These are phyloP conservation scores for Leucophora obtusa DNA, from an alignment of 2,888 invertebrate species.

Conservation along the genomic window DNA sequence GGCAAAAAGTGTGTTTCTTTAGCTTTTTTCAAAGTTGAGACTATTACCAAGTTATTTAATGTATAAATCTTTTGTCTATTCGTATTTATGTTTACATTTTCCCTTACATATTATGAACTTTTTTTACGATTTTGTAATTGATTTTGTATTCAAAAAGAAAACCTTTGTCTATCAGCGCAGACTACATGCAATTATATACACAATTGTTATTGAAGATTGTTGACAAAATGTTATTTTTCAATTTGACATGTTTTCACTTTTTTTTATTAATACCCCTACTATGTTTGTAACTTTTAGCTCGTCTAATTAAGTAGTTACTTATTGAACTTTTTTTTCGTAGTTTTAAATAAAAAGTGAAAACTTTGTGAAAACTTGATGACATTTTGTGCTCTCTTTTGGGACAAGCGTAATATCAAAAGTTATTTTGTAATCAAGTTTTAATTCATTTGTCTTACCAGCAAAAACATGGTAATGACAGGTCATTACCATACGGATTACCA, in stretches of 20 bases:
- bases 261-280: conserved; percentile 10
- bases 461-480: no score
- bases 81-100: conserved; percentile 30
- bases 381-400: background rate
- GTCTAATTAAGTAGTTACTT: background rate
- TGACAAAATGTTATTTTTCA: conserved; percentile 29
- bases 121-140: conserved; percentile 60
- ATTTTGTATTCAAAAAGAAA: conserved; percentile 43
- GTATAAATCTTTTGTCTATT: conserved; percentile 4
- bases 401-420: no score
- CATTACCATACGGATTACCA: no score
- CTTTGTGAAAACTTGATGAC: background rate
- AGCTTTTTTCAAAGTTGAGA: conserved; percentile 6
- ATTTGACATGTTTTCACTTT: conserved; percentile 36
- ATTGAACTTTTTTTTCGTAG: conserved; percentile 10
- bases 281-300: background rate
- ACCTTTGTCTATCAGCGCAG: conserved; percentile 23
- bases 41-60: conserved; percentile 36
- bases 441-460: no score
- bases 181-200: conserved; percentile 43
- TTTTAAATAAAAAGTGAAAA: conserved; percentile 31
- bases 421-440: no score
- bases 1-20: conserved; percentile 17
- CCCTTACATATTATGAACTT: conserved; percentile 14
- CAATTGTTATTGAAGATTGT: conserved; percentile 40